Evolutionary conservation across 2,113 vertebrate species (phyloP).

Genomic region (Perca schrenkii): DNA sequence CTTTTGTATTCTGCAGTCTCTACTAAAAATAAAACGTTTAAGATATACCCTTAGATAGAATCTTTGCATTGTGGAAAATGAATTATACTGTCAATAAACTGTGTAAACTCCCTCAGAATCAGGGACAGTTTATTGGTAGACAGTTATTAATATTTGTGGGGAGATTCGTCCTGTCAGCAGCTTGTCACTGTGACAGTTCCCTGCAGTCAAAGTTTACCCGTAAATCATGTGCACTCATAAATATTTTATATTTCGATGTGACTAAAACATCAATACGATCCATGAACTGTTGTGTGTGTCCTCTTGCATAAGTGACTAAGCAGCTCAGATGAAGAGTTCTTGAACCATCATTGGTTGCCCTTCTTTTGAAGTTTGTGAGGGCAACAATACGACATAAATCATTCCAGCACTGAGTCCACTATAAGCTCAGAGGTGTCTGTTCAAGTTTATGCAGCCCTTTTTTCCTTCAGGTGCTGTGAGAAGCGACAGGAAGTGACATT

Average conservation of each 20-base stretch:
- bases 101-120: conserved; percentile 2
- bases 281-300: conserved; percentile 41
- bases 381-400: conserved; percentile 35
- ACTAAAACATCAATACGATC: conserved; percentile 63
- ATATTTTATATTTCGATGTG: conserved; percentile 67
- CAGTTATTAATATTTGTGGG: conserved; percentile 50
- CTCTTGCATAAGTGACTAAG: conserved; percentile 37
- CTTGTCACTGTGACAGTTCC: conserved; percentile 49
- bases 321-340: conserved; percentile 27
- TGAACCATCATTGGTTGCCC: conserved; percentile 24
- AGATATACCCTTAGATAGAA: background rate
- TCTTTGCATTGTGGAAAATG: conserved; percentile 3
- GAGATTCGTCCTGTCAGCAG: conserved; percentile 56
- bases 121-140: conserved; percentile 26
- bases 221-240: conserved; percentile 72
- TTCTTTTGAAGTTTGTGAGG: conserved; percentile 47
- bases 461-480: conserved; percentile 4
- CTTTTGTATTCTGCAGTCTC: background rate
- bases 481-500: background rate
- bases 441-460: background rate
- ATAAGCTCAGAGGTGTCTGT: background rate
- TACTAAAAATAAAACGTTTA: background rate
- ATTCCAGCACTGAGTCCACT: conserved; percentile 7
- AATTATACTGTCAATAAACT: conserved; percentile 31
- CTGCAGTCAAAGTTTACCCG: conserved; percentile 55